Base-by-base conservation (phyloP, 2,888 invertebrate species). In the Tipula helvola region DNA sequence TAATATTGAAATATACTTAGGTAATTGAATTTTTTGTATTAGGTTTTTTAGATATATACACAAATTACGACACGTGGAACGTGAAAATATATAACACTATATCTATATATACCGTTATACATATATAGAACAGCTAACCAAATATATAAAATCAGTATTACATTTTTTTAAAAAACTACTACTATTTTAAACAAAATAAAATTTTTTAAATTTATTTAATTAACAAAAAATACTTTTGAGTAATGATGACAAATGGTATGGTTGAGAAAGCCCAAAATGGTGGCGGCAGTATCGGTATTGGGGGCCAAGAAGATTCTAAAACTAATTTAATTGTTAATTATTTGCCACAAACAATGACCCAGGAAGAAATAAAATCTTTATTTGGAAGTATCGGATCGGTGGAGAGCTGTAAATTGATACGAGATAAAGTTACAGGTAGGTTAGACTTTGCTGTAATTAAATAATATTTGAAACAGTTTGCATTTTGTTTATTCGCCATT, bases 341-440 rank as follows among this genome's bases (percentile, higher is more conserved):
- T 91, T 94, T 98, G 89, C 98, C 98, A 36, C 98, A 98, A 92
- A 96, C 95, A 88, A 96, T 98, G 93, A 96, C 97, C 88, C 98
- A 98, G 92, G 98, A 98, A 91, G 98, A 98, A 92, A 98, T 99
- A 89, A 94, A 97, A 89, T 97, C 97, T 87, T 93, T 99, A 88
- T 98, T 99, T 92, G 96, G 97, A 87, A 97, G 97, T 91, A 97
- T 98, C 91, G 98, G 98, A 89, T 98, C 98, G 92, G 97, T 99
- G 89, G 98, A 98, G 92, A 97, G 97, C 92, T 98, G 98, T 94
- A 99, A 99, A 93, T 94, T 99, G 90, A 98, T 99, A 90, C 94
- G 98, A 90, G 98, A 98, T 93, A 98, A 98, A 94, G 96, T 97
- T 90, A 98, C 98, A 92, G 97, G 96, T 96, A 90, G 90, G 92